Evolutionary conservation across 2,113 vertebrate genomes (phyloP).

Genomic region (Helogale parvula): DNA sequence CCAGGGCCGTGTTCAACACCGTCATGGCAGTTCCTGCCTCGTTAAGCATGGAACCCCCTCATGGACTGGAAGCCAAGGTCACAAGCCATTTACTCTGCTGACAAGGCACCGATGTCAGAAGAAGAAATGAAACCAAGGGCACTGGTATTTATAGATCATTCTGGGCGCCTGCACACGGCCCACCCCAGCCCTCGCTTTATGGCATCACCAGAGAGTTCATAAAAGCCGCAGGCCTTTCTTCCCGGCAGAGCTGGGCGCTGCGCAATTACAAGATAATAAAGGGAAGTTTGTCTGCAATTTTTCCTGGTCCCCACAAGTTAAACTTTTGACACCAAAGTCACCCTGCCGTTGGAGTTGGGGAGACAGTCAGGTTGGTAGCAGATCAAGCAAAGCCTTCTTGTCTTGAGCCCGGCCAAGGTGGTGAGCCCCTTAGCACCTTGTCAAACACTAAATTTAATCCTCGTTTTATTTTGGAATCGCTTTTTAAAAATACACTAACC

Average conservation of each 20-base stretch:
- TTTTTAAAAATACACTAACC: constrained; percentile 63
- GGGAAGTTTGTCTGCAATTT: background rate
- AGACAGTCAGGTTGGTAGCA: constrained; percentile 38
- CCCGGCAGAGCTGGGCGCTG: background rate
- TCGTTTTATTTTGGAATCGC: constrained; percentile 50
- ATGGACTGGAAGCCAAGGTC: background rate
- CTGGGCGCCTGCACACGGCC: fast-evolving
- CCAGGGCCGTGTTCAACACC: fast-evolving
- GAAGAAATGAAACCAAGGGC: background rate
- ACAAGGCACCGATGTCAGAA: background rate
- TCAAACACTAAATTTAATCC: constrained; percentile 69
- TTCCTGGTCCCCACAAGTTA: background rate
- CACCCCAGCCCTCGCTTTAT: background rate
- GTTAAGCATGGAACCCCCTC: background rate
- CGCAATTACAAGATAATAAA: constrained; percentile 16
- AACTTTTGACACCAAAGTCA: constrained; percentile 59
- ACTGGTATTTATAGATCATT: background rate
- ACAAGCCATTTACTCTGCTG: background rate
- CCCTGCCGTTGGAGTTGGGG: background rate
- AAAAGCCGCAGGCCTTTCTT: background rate
- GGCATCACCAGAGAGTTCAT: background rate
- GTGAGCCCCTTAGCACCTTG: constrained; percentile 68
- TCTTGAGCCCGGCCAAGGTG: constrained; percentile 61
- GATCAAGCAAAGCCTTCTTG: constrained; percentile 61
- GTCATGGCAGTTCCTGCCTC: background rate